These are phyloP conservation scores for Darevskia mixta DNA, from an alignment of 2,797 vertebrate species.

Conservation along the genomic window DNA sequence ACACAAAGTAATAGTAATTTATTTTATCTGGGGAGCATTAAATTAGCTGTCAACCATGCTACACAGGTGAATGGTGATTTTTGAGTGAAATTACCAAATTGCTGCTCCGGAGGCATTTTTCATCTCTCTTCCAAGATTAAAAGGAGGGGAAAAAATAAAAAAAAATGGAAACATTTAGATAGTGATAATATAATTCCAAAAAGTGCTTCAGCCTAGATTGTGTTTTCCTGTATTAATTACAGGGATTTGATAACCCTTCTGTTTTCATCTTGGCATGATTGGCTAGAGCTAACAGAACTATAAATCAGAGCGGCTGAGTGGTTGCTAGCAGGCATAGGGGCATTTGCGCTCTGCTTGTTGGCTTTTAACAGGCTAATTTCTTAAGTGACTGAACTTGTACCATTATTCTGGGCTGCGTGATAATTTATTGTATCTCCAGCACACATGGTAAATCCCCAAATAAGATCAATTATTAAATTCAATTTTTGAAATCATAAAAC, in stretches of 20 bases:
- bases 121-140: constrained; percentile 61
- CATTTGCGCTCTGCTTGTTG: constrained; percentile 31
- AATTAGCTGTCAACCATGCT: constrained; percentile 79
- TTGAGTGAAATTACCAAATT: constrained; percentile 74
- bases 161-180: constrained; percentile 63
- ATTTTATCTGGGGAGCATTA: constrained; percentile 79
- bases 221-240: constrained; percentile 74
- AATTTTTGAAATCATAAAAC: constrained; percentile 48
- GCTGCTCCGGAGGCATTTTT: constrained; percentile 70
- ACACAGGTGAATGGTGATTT: constrained; percentile 72
- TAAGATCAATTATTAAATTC: constrained; percentile 24
- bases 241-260: constrained; percentile 61
- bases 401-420: constrained; percentile 55
- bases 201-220: constrained; percentile 61
- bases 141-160: constrained; percentile 16
- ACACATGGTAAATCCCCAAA: constrained; percentile 39
- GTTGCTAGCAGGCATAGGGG: background rate
- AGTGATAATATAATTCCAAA: constrained; percentile 62
- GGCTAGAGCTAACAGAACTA: constrained; percentile 22
- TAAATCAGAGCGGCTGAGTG: constrained; percentile 45
- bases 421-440: constrained; percentile 59
- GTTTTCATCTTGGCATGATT: constrained; percentile 43
- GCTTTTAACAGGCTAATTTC: constrained; percentile 66
- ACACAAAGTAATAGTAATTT: constrained; percentile 68
- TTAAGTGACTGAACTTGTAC: constrained; percentile 63